Conservation (phyloP, 1,140 invertebrate genomes). For the Chionoecetes opilio region DNA sequence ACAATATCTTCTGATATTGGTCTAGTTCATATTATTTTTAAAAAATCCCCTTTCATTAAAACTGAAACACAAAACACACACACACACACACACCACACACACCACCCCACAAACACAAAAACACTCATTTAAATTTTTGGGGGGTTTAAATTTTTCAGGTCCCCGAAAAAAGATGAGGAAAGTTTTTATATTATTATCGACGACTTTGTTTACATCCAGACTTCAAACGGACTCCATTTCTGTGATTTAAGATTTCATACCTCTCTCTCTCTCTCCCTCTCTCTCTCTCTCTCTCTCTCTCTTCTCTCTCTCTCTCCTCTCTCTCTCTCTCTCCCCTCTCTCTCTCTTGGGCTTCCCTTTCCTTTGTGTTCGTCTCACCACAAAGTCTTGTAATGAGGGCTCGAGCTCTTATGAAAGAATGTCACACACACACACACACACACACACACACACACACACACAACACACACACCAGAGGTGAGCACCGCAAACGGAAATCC, state of each 20-base stretch:
- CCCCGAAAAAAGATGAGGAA: not conserved
- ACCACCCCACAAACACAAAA: not conserved
- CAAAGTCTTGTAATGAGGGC: too few species aligned
- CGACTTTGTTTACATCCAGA: not conserved
- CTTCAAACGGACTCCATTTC: not conserved
- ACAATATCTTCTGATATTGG: too few species aligned
- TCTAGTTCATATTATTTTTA: too few species aligned
- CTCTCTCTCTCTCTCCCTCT: not conserved
- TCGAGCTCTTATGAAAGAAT: too few species aligned
- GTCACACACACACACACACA: too few species aligned
- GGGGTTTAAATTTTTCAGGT: too few species aligned
- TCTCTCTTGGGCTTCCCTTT: too few species aligned
- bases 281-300: not conserved
- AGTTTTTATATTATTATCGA: not conserved
- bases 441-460: too few species aligned
- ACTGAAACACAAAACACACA: not conserved
- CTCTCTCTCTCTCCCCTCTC: not conserved
- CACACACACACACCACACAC: conserved; percentile 22
- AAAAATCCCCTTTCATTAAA: too few species aligned
- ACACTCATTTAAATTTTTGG: not conserved
- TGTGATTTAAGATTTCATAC: not conserved
- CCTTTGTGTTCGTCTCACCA: too few species aligned
- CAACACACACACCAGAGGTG: too few species aligned
- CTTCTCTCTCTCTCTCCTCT: not conserved
- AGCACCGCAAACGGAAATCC: too few species aligned